phyloP scores from a whole-genome alignment of 2,888 invertebrate species.

The Orchesella flavescens region DNA sequence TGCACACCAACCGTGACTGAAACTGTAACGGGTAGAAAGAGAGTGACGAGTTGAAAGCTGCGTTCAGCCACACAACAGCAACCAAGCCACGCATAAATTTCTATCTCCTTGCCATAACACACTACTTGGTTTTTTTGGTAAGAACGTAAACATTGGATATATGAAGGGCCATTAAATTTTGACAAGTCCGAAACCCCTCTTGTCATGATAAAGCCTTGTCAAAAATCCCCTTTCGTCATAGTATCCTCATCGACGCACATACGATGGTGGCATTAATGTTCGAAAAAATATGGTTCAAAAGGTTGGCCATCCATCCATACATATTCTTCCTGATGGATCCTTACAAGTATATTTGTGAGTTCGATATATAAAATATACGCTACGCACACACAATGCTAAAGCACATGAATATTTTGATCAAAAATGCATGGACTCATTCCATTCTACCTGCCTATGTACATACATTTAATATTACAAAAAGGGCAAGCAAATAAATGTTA shows the following conservation, averaged over 20 bases:
- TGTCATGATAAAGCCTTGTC: conserved; percentile 34
- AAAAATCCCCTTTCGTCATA: conserved; percentile 30
- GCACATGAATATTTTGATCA: conserved; percentile 15
- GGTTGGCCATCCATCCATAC: conserved; percentile 11
- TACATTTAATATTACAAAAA: not conserved
- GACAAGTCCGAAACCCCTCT: conserved; percentile 51
- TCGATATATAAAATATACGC: not conserved
- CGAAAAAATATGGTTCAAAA: conserved; percentile 28
- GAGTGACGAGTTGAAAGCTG: conserved; percentile 7
- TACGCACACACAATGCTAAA: too few relatives aligned
- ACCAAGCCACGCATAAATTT: not conserved
- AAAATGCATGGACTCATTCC: conserved; percentile 8
- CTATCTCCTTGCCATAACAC: not conserved
- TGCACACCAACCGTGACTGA: conserved; percentile 43
- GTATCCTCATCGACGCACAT: not conserved
- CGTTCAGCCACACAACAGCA: not conserved
- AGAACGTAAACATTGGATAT: conserved; percentile 35
- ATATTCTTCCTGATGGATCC: not conserved
- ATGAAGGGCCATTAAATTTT: conserved; percentile 54
- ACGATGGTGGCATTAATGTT: conserved; percentile 24
- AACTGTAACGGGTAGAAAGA: conserved; percentile 49
- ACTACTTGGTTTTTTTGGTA: not conserved
- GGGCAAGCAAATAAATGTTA: not conserved
- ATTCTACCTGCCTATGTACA: not conserved
- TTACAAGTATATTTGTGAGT: not conserved